phyloP scores from a whole-genome alignment of 2,797 vertebrate species.

The Acanthopagrus latus region DNA sequence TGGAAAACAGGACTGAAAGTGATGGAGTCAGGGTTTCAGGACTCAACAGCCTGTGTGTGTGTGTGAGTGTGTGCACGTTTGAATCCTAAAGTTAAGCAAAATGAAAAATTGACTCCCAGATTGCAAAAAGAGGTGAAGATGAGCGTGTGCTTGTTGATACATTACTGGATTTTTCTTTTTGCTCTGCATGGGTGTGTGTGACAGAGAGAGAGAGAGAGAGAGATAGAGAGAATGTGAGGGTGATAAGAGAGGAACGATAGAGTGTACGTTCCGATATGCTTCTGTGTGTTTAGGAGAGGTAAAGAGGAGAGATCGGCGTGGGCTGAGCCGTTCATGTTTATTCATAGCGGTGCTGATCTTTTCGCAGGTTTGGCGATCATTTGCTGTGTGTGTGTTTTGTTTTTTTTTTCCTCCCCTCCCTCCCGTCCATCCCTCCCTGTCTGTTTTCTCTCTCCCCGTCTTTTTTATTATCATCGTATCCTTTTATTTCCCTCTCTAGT shows the following conservation, averaged over 20 bases:
- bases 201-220: no score
- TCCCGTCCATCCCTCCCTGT: no score
- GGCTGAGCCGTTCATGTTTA: conserved; percentile 80
- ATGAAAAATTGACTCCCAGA: not conserved
- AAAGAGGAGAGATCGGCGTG: conserved; percentile 66
- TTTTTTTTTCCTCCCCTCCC: not conserved
- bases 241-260: not conserved
- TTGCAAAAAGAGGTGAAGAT: not conserved
- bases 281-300: conserved; percentile 60
- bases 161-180: not conserved
- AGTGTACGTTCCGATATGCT: conserved; percentile 28
- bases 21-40: not conserved
- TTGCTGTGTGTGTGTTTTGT: no score
- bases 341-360: conserved; percentile 79
- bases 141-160: no score
- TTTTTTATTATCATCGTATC: conserved; percentile 11
- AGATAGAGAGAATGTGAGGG: not conserved
- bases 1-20: not conserved
- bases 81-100: not conserved
- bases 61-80: not conserved
- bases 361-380: conserved; percentile 66
- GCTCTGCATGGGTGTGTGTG: not conserved
- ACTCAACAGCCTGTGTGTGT: no score
- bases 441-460: conserved; percentile 12
- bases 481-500: conserved; percentile 27